Conservation (phyloP, 2,888 invertebrate genomes). For the Monoplex corrugatus region DNA sequence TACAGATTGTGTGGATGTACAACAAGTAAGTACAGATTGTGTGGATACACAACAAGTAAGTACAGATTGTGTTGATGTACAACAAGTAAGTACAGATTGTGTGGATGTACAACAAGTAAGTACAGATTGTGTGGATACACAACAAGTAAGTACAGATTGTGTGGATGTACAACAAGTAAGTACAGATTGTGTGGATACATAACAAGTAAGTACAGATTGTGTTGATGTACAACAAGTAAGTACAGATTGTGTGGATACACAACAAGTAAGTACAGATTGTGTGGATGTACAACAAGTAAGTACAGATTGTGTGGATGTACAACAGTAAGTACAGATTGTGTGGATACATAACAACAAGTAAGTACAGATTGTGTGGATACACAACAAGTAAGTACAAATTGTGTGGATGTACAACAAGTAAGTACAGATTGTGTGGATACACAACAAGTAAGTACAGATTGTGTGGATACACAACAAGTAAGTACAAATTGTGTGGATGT, state of each 20-base stretch:
- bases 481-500: too few species aligned
- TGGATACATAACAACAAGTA: slow-evolving; percentile 91
- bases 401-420: slow-evolving; percentile 92
- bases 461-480: slow-evolving; percentile 92
- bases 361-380: slow-evolving; percentile 90
- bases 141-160: not conserved
- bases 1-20: not conserved
- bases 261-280: slow-evolving; percentile 87
- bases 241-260: slow-evolving; percentile 93
- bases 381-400: slow-evolving; percentile 87
- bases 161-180: not conserved
- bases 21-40: not conserved
- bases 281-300: slow-evolving; percentile 91
- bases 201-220: not conserved
- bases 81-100: not conserved
- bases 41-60: not conserved
- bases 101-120: too few species aligned
- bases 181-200: not conserved
- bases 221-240: too few species aligned
- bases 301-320: too few species aligned
- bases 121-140: not conserved
- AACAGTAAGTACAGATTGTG: too few species aligned
- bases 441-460: too few species aligned
- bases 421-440: too few species aligned
- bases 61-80: not conserved